Conservation (phyloP, 2,888 invertebrate species). For the Bibio marci region DNA sequence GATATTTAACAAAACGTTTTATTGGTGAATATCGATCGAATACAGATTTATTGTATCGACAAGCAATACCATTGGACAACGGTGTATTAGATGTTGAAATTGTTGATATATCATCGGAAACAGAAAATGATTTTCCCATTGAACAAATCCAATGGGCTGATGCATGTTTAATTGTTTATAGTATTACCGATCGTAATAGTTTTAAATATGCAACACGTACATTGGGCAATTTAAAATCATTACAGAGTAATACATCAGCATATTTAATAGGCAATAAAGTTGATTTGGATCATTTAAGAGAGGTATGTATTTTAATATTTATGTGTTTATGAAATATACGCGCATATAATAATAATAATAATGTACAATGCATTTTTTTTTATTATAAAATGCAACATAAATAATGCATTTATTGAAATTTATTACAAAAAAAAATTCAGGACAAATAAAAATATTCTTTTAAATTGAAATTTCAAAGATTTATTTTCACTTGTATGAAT, state of each 20-base stretch:
- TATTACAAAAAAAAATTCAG: too few species aligned
- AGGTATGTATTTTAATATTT: constrained; percentile 35
- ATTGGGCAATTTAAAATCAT: constrained; percentile 36
- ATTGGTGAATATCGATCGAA: constrained; percentile 70
- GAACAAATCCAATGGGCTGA: constrained; percentile 63
- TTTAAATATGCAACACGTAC: constrained; percentile 51
- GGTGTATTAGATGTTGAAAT: constrained; percentile 59
- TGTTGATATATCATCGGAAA: constrained; percentile 58
- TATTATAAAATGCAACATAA: too few species aligned
- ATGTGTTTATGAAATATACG: too few species aligned
- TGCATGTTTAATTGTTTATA: constrained; percentile 60
- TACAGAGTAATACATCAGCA: constrained; percentile 34
- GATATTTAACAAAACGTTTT: constrained; percentile 58
- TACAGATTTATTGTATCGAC: constrained; percentile 63
- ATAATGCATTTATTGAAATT: too few species aligned
- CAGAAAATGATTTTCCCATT: constrained; percentile 38
- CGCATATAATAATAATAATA: too few species aligned
- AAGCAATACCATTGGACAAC: constrained; percentile 50
- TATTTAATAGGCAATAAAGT: constrained; percentile 63
- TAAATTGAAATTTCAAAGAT: too few species aligned
- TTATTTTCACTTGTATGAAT: too few species aligned
- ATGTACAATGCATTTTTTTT: too few species aligned
- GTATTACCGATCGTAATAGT: constrained; percentile 53
- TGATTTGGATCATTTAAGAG: constrained; percentile 60
- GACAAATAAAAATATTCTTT: too few species aligned